Percentiles rank a stretch among this genome's conserved stretches.
Conservation (phyloP, 2,113 vertebrate species). For the Panthera uncia region DNA sequence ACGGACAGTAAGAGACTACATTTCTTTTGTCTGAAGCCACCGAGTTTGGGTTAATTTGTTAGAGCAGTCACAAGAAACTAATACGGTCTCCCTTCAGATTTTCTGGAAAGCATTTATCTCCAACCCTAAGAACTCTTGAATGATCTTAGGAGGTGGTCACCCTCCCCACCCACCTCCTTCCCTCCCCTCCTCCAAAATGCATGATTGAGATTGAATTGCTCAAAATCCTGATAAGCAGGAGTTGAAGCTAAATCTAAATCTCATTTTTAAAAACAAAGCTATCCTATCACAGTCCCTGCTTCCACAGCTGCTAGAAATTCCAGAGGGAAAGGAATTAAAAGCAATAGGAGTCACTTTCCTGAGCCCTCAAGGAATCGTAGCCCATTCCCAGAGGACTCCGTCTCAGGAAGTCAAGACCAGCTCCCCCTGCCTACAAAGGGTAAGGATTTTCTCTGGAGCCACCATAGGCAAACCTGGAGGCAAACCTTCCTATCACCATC, state of each 20-base stretch:
- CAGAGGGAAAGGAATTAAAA: background rate
- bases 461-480: fast-evolving
- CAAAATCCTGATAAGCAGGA: background rate
- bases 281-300: background rate
- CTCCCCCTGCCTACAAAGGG: background rate
- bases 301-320: background rate
- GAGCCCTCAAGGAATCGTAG: background rate
- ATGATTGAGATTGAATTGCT: background rate
- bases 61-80: background rate
- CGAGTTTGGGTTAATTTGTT: too few relatives aligned
- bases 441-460: background rate
- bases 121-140: background rate
- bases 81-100: background rate
- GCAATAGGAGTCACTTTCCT: background rate
- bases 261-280: background rate
- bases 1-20: background rate
- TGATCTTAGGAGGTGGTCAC: background rate
- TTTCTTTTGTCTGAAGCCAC: background rate
- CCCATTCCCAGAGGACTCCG: background rate
- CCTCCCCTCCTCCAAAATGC: background rate
- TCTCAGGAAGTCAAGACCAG: background rate
- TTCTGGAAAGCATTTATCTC: background rate
- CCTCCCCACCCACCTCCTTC: background rate
- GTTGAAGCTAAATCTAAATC: background rate
- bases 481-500: background rate